Evolutionary conservation across 1,140 invertebrate genomes (phyloP).

Genomic region (Bemisia tabaci): DNA sequence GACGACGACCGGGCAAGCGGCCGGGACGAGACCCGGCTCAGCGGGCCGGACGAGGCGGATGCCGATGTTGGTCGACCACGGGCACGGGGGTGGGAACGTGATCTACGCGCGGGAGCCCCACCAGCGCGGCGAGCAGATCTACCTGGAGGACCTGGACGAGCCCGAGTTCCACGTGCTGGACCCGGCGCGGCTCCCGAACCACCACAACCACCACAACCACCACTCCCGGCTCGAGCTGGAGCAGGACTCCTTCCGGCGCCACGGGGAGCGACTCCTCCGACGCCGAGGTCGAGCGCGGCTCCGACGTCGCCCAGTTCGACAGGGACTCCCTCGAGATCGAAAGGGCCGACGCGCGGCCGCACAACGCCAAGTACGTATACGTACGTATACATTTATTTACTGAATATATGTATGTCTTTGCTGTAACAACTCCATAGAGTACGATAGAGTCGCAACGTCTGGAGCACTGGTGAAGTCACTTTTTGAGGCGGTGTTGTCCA

Average conservation of each 20-base stretch:
- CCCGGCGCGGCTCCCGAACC: conserved; percentile 16
- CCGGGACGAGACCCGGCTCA: not conserved
- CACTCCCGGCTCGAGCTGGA: conserved; percentile 23
- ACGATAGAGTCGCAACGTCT: too few relatives aligned
- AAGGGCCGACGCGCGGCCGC: too few relatives aligned
- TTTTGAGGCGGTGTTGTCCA: too few relatives aligned
- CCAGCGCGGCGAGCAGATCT: conserved; percentile 28
- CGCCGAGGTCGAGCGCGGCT: not conserved
- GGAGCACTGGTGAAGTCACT: too few relatives aligned
- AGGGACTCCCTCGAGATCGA: not conserved
- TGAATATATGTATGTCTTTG: too few relatives aligned
- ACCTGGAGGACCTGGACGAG: conserved; percentile 35
- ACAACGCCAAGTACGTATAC: too few relatives aligned
- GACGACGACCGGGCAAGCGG: not conserved
- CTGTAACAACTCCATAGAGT: too few relatives aligned
- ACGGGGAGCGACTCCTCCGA: not conserved
- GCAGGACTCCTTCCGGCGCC: not conserved
- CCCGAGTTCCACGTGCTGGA: conserved; percentile 20
- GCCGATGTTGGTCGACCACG: not conserved
- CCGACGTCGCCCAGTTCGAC: not conserved
- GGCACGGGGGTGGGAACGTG: not conserved
- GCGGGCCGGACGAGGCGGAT: not conserved
- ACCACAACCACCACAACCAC: not conserved
- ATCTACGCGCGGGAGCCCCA: not conserved
- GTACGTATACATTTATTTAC: too few relatives aligned